Base-by-base conservation (phyloP, 2,797 vertebrate genomes). In the Malurus splendens region DNA sequence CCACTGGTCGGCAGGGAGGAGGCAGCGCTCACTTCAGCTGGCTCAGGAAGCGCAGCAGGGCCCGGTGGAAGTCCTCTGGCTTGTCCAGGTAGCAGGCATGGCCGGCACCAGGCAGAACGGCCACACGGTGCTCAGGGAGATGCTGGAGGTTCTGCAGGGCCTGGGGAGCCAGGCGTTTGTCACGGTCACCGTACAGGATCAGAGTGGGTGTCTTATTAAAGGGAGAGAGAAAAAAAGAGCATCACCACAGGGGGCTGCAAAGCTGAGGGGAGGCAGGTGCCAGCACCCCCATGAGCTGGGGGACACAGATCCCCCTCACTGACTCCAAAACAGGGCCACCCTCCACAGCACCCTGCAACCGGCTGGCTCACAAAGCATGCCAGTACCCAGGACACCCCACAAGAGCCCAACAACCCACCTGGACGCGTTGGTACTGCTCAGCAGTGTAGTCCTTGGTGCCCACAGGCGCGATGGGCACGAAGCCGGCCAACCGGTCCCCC, bases 61-160 rank as follows among this genome's bases (percentile, higher is more conserved):
- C 98, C 32, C 93, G 96, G 91, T 99, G 99, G 94, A 99, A 99
- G 76, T 98, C 98, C 41, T 96, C 92, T 0, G 99, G 98, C 93
- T 98, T 98, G 96, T 99, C 98, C 97, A 99, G 96, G 97, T 99
- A 99, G 95, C 99, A 99, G 79, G 98, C 98, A 3, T 99, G 99
- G 16, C 98, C 98, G 1, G 98, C 99, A 2, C 96, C 95, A 0
- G 95, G 95, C 66, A 99, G 88, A 93, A 98, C 96, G 1, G 98
- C 97, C 64, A 98, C 97, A 0, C 62, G 97, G 96, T 98, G 98
- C 91, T 96, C 78, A 11, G 98, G 98, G 82, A 99, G 97, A 83
- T 98, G 97, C 54, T 92, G 97, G 66, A 99, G 98, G 94, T 97
- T 99, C 97, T 96, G 98, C 96, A 99, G 97, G n/a, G 99, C 98